Conservation (phyloP, 2,113 vertebrate species). For the Microcebus lehilahytsara region DNA sequence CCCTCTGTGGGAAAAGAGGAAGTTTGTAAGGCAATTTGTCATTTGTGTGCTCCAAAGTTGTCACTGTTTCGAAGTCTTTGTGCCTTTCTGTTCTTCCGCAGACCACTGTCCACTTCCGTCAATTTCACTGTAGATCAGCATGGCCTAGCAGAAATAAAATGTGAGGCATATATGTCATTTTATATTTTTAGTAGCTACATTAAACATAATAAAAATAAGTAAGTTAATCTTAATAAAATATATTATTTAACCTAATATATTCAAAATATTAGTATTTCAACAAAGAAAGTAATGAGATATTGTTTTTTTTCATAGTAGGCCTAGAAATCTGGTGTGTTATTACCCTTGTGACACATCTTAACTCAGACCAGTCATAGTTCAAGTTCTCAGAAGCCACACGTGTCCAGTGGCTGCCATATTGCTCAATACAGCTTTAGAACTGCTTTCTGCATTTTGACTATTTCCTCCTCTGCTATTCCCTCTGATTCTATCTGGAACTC, state of each 20-base stretch:
- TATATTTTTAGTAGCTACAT: not conserved
- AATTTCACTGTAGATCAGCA: not conserved
- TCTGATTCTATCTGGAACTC: not conserved
- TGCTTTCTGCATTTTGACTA: not conserved
- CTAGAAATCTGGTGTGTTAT: not conserved
- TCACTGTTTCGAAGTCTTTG: not conserved
- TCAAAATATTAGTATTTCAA: not conserved
- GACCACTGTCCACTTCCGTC: not conserved
- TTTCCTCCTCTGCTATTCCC: not conserved
- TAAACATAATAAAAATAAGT: not conserved
- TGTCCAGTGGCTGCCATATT: too few relatives aligned
- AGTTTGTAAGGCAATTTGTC: not conserved
- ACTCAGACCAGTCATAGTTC: not conserved
- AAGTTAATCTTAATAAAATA: not conserved
- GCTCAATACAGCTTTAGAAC: not conserved
- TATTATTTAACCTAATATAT: not conserved
- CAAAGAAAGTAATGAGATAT: not conserved
- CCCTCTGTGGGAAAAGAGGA: not conserved
- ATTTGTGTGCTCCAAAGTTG: not conserved
- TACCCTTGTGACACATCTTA: not conserved
- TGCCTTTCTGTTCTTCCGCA: not conserved
- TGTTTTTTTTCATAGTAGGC: not conserved
- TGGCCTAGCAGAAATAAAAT: not conserved
- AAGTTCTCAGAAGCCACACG: not conserved
- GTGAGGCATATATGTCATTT: not conserved